Evolutionary conservation across 92 coral and sea anemone genomes (phyloP), one percentile per base, ranked within the genome.

Genomic region (Epizoanthus fatuus): DNA sequence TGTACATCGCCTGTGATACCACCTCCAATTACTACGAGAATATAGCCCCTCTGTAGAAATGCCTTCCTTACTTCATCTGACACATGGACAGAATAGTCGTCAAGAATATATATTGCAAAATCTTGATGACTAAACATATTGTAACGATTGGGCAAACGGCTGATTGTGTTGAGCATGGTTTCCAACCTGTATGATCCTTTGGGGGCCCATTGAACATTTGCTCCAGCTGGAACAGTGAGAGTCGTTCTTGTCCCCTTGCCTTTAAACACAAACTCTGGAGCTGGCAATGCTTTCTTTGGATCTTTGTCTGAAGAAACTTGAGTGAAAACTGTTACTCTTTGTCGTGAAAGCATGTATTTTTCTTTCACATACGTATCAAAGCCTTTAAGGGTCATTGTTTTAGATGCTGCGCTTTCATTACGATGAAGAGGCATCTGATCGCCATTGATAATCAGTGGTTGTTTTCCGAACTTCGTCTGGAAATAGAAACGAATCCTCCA

Each of bases 61-160:
- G 85, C 85, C 85, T 80, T 80, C 59, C 75, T 67, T 19, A 64
- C 85, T 19, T 80, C 85, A 44, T 35, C 73, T 51, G 80, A 51
- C 58, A 66, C 37, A 80, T 80, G 75, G 62, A 80, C 75, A 19
- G 75, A 80, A 17, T 80, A 80, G 85, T 64, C 75, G 56, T 80
- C 85, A 12, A 80, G 85, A 78, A 78, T 78, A 38, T 78, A 78
- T 32, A 80, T 80, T 14, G 45, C 85, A 80, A 65, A 80, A 63
- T 80, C 66, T 63, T 42, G 59, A 42, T 80, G 85, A 39, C 29
- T 80, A 69, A 80, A 47, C 49, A 77, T 58, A 54, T 80, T 80
- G 85, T 42, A 80, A 42, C 65, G 85, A 32, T 80, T 74, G 51
- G 80, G 80, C 63, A 74, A 74, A 49, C n/a, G 29, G 80, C 65